Evolutionary conservation across 1,140 invertebrate genomes (phyloP).

Genomic region (Hestina assimilis): DNA sequence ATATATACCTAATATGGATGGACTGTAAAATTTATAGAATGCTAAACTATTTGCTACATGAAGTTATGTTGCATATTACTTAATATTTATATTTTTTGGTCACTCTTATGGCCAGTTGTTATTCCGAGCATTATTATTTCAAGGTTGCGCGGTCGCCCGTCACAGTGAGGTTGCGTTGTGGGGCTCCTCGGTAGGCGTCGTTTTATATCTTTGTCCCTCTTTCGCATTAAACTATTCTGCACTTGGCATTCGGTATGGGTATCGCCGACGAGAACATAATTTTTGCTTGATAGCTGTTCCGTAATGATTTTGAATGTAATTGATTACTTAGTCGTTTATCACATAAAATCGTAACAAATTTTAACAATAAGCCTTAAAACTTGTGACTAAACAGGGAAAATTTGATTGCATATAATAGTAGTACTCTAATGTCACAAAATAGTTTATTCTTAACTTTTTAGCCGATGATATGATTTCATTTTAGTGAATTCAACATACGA

Average conservation of each 20-base stretch:
- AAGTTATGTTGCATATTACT: slow-evolving; percentile 14
- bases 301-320: slow-evolving; percentile 42
- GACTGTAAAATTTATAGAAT: too few species aligned
- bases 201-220: slow-evolving; percentile 70
- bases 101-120: slow-evolving; percentile 74
- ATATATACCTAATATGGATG: too few species aligned
- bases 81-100: slow-evolving; percentile 52
- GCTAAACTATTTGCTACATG: too few species aligned
- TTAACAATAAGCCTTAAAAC: not conserved
- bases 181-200: slow-evolving; percentile 74
- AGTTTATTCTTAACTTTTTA: too few species aligned
- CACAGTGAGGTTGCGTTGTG: slow-evolving; percentile 74
- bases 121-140: slow-evolving; percentile 78
- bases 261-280: slow-evolving; percentile 50
- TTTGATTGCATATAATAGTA: not conserved
- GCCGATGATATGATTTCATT: too few species aligned
- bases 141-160: slow-evolving; percentile 74
- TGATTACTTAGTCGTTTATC: slow-evolving; percentile 10
- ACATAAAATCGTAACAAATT: not conserved
- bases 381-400: too few species aligned
- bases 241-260: slow-evolving; percentile 66
- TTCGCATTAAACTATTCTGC: slow-evolving; percentile 64
- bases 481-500: too few species aligned
- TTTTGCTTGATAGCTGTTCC: slow-evolving; percentile 50
- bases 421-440: too few species aligned